Base-by-base conservation (phyloP, 2,113 vertebrate species). In the Aramus guarauna region DNA sequence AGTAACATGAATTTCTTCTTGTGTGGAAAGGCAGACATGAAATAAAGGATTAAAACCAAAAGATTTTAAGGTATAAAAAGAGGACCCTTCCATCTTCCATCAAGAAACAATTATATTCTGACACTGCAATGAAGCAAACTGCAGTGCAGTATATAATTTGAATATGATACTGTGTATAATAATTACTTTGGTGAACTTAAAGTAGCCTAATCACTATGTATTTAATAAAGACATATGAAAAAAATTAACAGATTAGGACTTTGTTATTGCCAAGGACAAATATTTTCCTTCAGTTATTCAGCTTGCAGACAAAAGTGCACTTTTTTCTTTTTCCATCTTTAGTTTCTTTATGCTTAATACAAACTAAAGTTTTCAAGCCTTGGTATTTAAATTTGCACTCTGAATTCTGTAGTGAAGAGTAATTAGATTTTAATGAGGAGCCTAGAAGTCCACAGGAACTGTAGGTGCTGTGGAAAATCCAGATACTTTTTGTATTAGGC, bases 101-200 rank as follows among this genome's bases (percentile, higher is more conserved):
- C 36, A 73, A 56, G 53, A 86, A 85, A 82, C 21, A 95, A 56
- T 71, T 88, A 43, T 22, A 74, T 63, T 85, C 63, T 62, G 91
- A 67, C 12, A 69, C 59, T 60, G 32, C 53, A 94, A 50, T 91
- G 53, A 96, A 92, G 58, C 59, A 94, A 96, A 92, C 82, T 85
- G 53, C 73, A 86, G 62, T 76, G 36, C 19, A 80, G 67, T 63
- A 59, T 81, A 58, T 76, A 56, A 90, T 94, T 94, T 97, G 63
- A 60, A 50, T 81, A 60, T 66, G 50, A 88, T 59, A 82, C 6
- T 68, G 18, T 86, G 82, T 74, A 52, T 85, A 94, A 82, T 74
- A 95, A 78, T 83, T 73, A 96, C 3, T 72, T 69, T 78, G 68
- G 63, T 41, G 91, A 95, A 94, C 41, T 47, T 39, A 53, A 88